Base-by-base conservation (phyloP, 2,797 vertebrate genomes). In the Gymnoscopelus braueri region DNA sequence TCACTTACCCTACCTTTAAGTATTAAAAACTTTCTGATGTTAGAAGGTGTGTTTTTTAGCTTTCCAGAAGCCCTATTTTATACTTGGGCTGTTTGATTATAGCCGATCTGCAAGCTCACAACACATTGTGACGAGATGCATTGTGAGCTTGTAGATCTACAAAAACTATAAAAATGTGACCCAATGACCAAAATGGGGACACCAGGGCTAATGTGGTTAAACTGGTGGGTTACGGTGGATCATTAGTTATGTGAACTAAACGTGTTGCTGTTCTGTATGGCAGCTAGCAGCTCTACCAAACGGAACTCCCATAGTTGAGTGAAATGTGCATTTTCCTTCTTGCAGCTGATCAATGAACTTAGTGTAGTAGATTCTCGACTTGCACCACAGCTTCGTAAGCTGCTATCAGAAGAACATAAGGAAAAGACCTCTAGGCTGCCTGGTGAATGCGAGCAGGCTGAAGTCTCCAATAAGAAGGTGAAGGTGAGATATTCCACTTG, bases 281-380 rank as follows among this genome's bases (percentile, higher is more conserved):
- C 39, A 44, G 39, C 6, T 51, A 51, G n/a, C 50, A 51, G 50
- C 1, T 5, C 13, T 51, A 15, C 4, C 50, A 13, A 51, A 15
- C 50, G 2, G 13, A 51, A 15, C 12, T n/a, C 4, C 50, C n/a
- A 13, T 49, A 10, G 11, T 35, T 73, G 8, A 12, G 5, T 29
- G 13, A 32, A 9, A 49, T 35, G 19, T 67, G 26, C 51, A 10
- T 14, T 23, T 48, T 44, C 5, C 4, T 15, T 5, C 50, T 29
- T 15, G 49, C 80, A 96, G 95, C 85, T 98, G 61, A 99, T 99
- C 82, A 98, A 99, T 60, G 88, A 96, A 52, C 87, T 99, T 0
- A 81, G 87, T 0, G 53, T 76, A 5, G 88, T 97, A 55, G 97
- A 99, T 69, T 87, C 94, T 14, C 94, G 81, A 50, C 81, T 99